Percentiles rank a stretch among this genome's conserved stretches.
Conservation (phyloP, 2,113 vertebrate genomes). For the Oceanodroma tethys region DNA sequence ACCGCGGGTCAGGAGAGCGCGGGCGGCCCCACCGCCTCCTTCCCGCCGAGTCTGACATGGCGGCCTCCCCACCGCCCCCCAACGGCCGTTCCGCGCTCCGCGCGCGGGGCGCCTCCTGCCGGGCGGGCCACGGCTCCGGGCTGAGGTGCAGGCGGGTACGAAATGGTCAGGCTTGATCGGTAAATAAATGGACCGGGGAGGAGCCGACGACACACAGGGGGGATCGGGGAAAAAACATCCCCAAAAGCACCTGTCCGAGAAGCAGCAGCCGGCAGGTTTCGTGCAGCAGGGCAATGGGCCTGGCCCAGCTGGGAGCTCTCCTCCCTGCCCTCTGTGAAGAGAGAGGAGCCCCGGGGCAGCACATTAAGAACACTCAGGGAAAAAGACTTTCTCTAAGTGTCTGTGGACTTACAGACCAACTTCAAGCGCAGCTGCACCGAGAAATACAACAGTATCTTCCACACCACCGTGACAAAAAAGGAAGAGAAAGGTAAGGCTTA, state of each 20-base stretch:
- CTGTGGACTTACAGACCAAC: not conserved
- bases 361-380: not conserved
- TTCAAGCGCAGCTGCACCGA: not conserved
- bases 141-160: not conserved
- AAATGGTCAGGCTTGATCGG: no score
- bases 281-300: not conserved
- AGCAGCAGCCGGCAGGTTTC: not conserved
- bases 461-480: not conserved
- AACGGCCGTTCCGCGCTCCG: not conserved
- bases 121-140: not conserved
- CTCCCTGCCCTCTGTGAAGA: not conserved
- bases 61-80: not conserved
- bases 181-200: no score
- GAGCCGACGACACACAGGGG: not conserved
- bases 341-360: not conserved
- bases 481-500: not conserved
- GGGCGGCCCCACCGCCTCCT: accelerated
- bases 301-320: no score
- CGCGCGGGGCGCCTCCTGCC: not conserved
- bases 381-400: not conserved
- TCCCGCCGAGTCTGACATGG: not conserved
- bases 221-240: not conserved
- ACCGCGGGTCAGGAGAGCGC: accelerated
- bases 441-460: not conserved
- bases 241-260: not conserved